These are phyloP conservation scores for Aegypius monachus DNA, from an alignment of 2,113 vertebrate genomes.

Conservation along the genomic window DNA sequence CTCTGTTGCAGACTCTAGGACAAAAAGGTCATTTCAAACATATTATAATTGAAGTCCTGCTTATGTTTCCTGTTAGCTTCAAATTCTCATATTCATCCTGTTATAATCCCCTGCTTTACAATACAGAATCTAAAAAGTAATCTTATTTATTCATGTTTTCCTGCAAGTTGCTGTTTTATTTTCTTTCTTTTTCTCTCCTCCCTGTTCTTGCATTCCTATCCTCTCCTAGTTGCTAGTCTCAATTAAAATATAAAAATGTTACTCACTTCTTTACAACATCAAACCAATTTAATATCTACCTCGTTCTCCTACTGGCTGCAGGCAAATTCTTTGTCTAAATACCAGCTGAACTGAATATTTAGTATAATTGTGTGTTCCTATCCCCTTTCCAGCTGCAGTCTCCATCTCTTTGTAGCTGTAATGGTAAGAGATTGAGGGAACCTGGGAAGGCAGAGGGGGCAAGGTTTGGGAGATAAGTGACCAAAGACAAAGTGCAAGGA, in stretches of 20 bases:
- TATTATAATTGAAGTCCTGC: background rate
- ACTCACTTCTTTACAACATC: background rate
- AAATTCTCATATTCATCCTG: background rate
- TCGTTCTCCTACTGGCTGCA: background rate
- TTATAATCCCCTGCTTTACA: background rate
- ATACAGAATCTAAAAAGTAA: background rate
- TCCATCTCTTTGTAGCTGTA: background rate
- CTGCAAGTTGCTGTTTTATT: background rate
- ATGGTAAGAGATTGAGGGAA: background rate
- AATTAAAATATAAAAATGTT: conserved; percentile 49
- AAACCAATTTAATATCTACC: background rate
- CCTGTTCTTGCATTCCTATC: background rate
- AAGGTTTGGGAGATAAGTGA: background rate
- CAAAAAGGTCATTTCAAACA: conserved; percentile 7
- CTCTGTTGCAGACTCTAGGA: background rate
- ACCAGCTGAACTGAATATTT: background rate
- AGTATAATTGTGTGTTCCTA: background rate
- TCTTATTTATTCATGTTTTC: conserved; percentile 5
- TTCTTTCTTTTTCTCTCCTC: background rate
- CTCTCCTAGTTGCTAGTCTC: background rate
- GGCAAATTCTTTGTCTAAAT: conserved; percentile 30
- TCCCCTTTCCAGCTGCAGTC: background rate
- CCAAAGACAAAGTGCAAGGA: background rate
- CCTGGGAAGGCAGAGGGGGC: background rate
- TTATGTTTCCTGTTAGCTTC: background rate